Percentiles rank a stretch among this genome's conserved stretches.
These are phyloP conservation scores for Carettochelys insculpta DNA, from an alignment of 2,113 vertebrate species.

Conservation along the genomic window DNA sequence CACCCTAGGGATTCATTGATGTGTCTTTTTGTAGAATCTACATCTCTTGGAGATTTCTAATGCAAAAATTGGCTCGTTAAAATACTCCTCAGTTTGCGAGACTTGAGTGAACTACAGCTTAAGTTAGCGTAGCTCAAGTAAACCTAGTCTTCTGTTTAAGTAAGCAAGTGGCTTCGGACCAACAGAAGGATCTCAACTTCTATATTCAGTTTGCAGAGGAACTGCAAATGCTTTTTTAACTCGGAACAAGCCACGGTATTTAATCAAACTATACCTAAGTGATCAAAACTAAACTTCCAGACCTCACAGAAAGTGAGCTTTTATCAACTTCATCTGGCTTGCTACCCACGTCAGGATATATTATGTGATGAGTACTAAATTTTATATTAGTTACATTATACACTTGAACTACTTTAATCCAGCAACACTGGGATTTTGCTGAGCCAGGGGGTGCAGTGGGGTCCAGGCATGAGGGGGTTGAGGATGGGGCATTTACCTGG, in stretches of 20 bases:
- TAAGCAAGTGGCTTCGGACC: neutral
- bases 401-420: too few relatives aligned
- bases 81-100: neutral
- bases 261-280: too few relatives aligned
- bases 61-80: neutral
- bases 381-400: neutral
- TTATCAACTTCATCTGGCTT: neutral
- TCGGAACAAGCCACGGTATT: too few relatives aligned
- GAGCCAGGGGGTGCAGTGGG: too few relatives aligned
- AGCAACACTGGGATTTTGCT: too few relatives aligned
- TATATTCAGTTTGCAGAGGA: neutral
- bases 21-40: neutral
- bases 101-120: neutral
- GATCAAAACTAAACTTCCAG: too few relatives aligned
- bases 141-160: neutral
- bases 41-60: neutral
- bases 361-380: too few relatives aligned
- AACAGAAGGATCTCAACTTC: neutral
- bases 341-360: neutral
- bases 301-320: too few relatives aligned
- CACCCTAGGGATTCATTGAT: neutral
- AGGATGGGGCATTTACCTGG: too few relatives aligned
- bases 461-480: too few relatives aligned
- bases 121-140: neutral
- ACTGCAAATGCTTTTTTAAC: too few relatives aligned